Conservation (phyloP, 2,888 invertebrate species). For the Nymphalis urticae region DNA sequence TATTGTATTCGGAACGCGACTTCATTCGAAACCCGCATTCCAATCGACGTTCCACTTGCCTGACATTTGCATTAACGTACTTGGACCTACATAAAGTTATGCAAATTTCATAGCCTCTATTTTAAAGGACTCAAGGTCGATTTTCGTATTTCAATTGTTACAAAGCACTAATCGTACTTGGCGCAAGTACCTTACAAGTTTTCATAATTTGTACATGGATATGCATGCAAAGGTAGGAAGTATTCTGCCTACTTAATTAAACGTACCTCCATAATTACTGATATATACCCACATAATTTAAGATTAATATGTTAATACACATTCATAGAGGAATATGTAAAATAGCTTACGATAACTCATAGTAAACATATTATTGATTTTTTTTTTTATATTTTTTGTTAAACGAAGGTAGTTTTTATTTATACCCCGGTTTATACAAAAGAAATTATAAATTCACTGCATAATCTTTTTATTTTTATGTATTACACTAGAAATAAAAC, state of each 20-base stretch:
- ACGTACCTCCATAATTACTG: constrained; percentile 16
- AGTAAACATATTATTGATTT: neutral
- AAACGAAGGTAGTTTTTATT: no score
- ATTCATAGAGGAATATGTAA: constrained; percentile 14
- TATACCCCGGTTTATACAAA: no score
- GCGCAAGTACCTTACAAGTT: constrained; percentile 29
- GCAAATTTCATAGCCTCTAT: constrained; percentile 40
- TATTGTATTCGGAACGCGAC: constrained; percentile 53
- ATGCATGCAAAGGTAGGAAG: constrained; percentile 30
- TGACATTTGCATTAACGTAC: constrained; percentile 63
- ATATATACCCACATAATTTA: constrained; percentile 14
- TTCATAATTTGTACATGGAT: constrained; percentile 39
- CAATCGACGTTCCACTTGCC: constrained; percentile 59
- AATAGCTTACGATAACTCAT: neutral
- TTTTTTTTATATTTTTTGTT: neutral
- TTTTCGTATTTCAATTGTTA: constrained; percentile 27
- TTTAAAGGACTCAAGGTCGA: constrained; percentile 36
- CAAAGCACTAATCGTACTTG: constrained; percentile 24
- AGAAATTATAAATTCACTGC: no score
- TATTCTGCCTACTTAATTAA: constrained; percentile 16
- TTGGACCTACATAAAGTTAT: constrained; percentile 45
- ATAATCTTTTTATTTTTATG: no score
- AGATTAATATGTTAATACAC: constrained; percentile 8
- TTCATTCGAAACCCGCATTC: constrained; percentile 62
- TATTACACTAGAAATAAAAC: no score